Evolutionary conservation across 30 jellyfish, hydroid and myxozoan genomes (phyloP), one percentile per base, ranked within the genome.

Genomic region (Pelagia noctiluca): DNA sequence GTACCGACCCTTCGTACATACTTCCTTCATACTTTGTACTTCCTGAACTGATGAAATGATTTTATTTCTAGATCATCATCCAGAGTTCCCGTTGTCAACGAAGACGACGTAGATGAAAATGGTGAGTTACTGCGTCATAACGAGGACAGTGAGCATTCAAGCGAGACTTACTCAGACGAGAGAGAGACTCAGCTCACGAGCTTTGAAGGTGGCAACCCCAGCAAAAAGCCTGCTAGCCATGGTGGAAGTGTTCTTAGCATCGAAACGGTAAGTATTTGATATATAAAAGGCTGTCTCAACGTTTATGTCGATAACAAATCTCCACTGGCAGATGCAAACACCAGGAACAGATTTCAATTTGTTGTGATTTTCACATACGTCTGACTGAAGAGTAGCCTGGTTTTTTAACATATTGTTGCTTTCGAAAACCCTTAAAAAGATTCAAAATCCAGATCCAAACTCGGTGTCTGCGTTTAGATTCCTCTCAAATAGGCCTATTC

Each of bases 171-270:
- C 22, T 68, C 85, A 3, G 89, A 82, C 21, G 84, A 74, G 0
- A 76, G 80, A 26, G 90, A 89, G 63, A 72, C 94, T 3, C 88
- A 76, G 30, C 80, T 82, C 35, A 80, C 85, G 19, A 89, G 97
- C 50, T 76, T 77, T 52, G 91, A 82, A 7, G 82, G 23, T 19
- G 63, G 76, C 3, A 76, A 77, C 47, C 18, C 85, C 26, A 82
- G 70, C 53, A 85, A 80, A 60, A 73, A 81, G 37, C 88, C 91
- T 1, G 46, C 89, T n/a, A 84, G 98, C 72, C 71, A 72, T 46
- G 78, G 95, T 35, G 93, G 96, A 12, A 93, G 98, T 57, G 88
- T 93, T 31, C 93, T 86, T 60, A 86, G 97, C 66, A 67, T 93
- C 33, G 98, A 93, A 83, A 64, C 95, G 82, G 98, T 93, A 80